Evolutionary conservation across 2,113 vertebrate genomes (phyloP).

Genomic region (Triplophysa rosa): DNA sequence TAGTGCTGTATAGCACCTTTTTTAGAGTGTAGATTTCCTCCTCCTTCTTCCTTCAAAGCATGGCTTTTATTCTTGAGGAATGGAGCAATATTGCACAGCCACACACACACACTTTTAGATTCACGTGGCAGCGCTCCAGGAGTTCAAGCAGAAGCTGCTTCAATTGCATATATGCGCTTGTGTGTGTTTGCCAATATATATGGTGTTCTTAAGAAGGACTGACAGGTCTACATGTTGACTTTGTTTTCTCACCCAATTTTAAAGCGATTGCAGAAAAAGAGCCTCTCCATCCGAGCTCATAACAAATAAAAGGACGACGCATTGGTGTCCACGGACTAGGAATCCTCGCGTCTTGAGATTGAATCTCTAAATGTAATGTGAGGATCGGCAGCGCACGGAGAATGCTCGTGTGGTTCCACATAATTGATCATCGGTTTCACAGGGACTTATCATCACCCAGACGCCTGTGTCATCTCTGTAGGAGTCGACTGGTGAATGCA

Average conservation of each 20-base stretch:
- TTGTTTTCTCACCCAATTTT: constrained; percentile 17
- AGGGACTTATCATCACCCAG: constrained; percentile 33
- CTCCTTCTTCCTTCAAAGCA: constrained; percentile 14
- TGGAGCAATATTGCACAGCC: constrained; percentile 19
- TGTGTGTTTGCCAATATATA: background rate
- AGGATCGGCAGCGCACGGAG: background rate
- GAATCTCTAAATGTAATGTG: constrained; percentile 21
- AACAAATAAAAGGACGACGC: background rate
- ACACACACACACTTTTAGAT: background rate
- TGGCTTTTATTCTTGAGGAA: constrained; percentile 26
- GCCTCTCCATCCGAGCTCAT: constrained; percentile 1
- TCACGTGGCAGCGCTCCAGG: constrained; percentile 6
- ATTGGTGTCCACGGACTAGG: background rate
- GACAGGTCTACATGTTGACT: constrained; percentile 16
- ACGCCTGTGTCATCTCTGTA: constrained; percentile 18
- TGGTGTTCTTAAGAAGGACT: background rate
- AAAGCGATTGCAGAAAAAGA: background rate
- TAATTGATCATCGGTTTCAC: constrained; percentile 37
- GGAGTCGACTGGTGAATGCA: constrained; percentile 29
- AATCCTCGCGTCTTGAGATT: constrained; percentile 13
- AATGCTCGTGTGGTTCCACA: constrained; percentile 23
- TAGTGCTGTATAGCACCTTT: too few species aligned
- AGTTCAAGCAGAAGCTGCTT: background rate
- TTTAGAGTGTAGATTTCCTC: constrained; percentile 23
- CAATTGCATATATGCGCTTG: background rate